Conservation (phyloP, 2,888 invertebrate genomes). For the Leptinotarsa juncta region DNA sequence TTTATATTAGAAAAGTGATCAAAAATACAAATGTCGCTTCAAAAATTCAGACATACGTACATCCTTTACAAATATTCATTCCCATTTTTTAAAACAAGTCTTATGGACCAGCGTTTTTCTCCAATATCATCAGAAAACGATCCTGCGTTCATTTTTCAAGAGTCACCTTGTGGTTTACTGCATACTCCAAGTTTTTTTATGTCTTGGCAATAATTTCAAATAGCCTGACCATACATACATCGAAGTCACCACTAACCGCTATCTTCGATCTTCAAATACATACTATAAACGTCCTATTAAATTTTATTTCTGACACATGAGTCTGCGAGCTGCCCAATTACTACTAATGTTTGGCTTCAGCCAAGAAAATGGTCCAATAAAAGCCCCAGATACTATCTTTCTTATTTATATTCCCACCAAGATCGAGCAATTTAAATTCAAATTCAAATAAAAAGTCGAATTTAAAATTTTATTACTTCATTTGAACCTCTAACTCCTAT, state of each 20-base stretch:
- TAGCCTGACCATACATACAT: slow-evolving; percentile 8
- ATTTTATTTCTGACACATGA: slow-evolving; percentile 38
- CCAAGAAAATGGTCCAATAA: slow-evolving; percentile 37
- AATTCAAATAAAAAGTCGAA: slow-evolving; percentile 23
- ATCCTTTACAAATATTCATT: too few species aligned
- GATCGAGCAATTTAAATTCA: slow-evolving; percentile 40
- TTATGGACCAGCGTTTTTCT: too few species aligned
- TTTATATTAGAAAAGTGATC: too few species aligned
- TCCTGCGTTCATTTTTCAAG: too few species aligned
- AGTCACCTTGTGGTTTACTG: not conserved
- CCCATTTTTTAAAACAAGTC: too few species aligned
- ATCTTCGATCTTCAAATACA: slow-evolving; percentile 41
- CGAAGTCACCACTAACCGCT: slow-evolving; percentile 33
- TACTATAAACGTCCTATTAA: slow-evolving; percentile 41
- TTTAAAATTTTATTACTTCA: slow-evolving; percentile 35
- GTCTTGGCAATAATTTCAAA: not conserved
- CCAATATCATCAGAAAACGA: too few species aligned
- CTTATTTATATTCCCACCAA: slow-evolving; percentile 29
- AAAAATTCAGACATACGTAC: too few species aligned
- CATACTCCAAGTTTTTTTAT: not conserved
- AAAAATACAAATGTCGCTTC: too few species aligned
- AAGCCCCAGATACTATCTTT: slow-evolving; percentile 35
- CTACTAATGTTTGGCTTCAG: slow-evolving; percentile 33
- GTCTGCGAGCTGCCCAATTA: slow-evolving; percentile 39
- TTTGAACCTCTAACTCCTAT: slow-evolving; percentile 7